phyloP scores from a whole-genome alignment of 2,888 invertebrate genomes.

The Ypsolopha sequella region DNA sequence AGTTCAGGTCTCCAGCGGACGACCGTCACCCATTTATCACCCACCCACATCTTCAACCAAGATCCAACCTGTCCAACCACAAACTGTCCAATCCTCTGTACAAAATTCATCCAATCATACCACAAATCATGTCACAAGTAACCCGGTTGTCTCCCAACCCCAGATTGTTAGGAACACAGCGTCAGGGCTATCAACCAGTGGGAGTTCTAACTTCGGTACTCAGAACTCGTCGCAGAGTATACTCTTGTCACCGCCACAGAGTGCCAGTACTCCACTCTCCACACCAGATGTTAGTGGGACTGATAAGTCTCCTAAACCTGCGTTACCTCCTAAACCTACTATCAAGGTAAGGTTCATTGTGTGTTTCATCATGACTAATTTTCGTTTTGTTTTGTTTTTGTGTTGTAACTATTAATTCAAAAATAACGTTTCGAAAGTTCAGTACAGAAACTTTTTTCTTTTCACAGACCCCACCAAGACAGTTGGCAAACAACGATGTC shows the following conservation, averaged over 20 bases:
- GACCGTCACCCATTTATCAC: slow-evolving; percentile 83
- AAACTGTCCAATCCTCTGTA: slow-evolving; percentile 68
- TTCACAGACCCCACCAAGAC: slow-evolving; percentile 64
- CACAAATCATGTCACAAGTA: slow-evolving; percentile 44
- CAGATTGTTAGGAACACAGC: slow-evolving; percentile 66
- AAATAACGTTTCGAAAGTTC: slow-evolving; percentile 8
- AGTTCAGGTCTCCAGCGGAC: slow-evolving; percentile 73
- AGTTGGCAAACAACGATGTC: slow-evolving; percentile 52
- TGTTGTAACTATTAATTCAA: neutral
- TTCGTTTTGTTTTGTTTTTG: neutral
- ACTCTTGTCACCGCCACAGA: slow-evolving; percentile 72
- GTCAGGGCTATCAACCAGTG: slow-evolving; percentile 58
- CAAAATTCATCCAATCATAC: slow-evolving; percentile 49
- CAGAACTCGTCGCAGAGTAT: slow-evolving; percentile 56
- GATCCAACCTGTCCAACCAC: slow-evolving; percentile 84
- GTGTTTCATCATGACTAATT: neutral
- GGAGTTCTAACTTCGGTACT: slow-evolving; percentile 48
- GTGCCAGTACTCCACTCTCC: slow-evolving; percentile 70
- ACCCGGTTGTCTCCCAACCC: slow-evolving; percentile 43
- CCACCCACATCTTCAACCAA: slow-evolving; percentile 85
- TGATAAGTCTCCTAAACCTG: slow-evolving; percentile 77
- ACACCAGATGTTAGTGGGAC: slow-evolving; percentile 64
- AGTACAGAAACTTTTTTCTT: slow-evolving; percentile 11
- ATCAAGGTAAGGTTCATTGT: slow-evolving; percentile 53
- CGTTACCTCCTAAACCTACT: slow-evolving; percentile 86